Percentiles rank a stretch among this genome's conserved stretches.
phyloP scores from a whole-genome alignment of 1,140 invertebrate genomes.

The Portunus trituberculatus region DNA sequence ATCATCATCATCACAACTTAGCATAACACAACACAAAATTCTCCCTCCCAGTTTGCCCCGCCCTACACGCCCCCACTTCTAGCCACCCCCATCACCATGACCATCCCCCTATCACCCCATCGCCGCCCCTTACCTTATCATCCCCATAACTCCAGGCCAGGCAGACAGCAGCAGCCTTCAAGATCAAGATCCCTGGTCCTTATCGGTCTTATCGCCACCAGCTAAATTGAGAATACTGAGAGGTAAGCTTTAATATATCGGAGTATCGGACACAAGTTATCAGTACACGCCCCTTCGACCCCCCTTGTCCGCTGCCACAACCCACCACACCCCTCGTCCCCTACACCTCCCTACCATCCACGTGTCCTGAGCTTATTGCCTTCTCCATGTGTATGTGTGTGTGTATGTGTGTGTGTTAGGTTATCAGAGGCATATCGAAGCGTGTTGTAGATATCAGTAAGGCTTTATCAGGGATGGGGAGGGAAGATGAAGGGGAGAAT shows the following conservation, averaged over 20 bases:
- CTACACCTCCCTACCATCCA: too few species aligned
- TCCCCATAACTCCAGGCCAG: background rate
- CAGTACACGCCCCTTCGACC: background rate
- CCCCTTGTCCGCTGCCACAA: too few species aligned
- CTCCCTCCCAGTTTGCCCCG: background rate
- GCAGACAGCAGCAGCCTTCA: background rate
- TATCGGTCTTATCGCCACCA: background rate
- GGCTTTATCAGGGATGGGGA: background rate
- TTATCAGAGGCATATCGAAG: background rate
- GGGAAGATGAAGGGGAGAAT: background rate
- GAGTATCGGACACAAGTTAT: background rate
- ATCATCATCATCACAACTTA: background rate
- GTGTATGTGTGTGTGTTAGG: background rate
- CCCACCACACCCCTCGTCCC: too few species aligned
- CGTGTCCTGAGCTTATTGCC: background rate
- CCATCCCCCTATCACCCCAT: background rate
- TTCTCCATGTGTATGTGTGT: background rate
- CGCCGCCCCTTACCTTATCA: background rate
- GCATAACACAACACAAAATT: too few species aligned
- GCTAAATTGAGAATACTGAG: background rate
- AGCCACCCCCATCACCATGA: too few species aligned
- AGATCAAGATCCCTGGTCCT: background rate
- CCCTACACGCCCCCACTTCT: too few species aligned
- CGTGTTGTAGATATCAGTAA: background rate
- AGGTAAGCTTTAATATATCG: background rate